These are phyloP conservation scores for Rhipidura dahli DNA, from an alignment of 2,113 vertebrate species.

Conservation along the genomic window DNA sequence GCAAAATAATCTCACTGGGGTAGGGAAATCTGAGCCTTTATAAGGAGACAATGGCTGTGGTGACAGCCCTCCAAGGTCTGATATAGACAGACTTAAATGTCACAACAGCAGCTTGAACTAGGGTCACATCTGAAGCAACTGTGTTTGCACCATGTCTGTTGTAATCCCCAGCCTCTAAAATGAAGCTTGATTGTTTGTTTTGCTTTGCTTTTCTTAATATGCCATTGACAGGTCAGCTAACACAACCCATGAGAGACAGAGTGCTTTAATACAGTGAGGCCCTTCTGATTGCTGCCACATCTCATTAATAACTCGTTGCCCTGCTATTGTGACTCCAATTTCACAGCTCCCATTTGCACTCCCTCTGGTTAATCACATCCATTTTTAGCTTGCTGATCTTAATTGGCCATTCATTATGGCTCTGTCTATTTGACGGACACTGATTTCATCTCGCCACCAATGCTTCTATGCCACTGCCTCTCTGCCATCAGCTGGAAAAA, in stretches of 20 bases:
- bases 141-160: background rate
- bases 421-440: background rate
- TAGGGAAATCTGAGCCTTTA: background rate
- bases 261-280: background rate
- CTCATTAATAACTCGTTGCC: slow-evolving; percentile 7
- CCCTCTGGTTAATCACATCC: background rate
- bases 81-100: background rate
- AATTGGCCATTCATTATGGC: background rate
- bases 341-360: background rate
- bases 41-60: background rate
- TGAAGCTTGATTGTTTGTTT: background rate
- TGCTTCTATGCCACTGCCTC: background rate
- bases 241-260: background rate
- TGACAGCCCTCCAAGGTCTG: background rate
- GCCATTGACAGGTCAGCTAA: background rate
- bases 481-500: background rate
- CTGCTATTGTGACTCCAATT: background rate
- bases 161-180: background rate
- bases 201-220: background rate
- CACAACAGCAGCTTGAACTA: background rate
- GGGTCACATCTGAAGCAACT: background rate
- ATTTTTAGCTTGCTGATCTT: background rate
- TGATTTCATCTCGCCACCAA: background rate
- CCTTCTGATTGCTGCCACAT: background rate
- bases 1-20: background rate